phyloP scores from a whole-genome alignment of 2,797 vertebrate species.

The Sphenopsis melanotis region DNA sequence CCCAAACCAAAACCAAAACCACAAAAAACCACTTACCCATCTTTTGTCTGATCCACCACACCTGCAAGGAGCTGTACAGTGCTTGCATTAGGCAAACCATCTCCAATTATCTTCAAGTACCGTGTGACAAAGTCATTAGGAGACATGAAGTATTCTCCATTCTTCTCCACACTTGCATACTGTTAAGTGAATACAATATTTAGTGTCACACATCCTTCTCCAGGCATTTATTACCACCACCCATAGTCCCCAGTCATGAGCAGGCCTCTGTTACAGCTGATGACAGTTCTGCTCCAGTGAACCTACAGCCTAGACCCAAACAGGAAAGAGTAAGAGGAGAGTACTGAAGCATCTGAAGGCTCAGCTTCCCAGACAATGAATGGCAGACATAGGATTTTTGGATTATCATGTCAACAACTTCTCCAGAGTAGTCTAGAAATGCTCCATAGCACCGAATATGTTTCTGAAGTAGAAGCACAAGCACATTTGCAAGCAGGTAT shows the following conservation, averaged over 20 bases:
- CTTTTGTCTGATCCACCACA: conserved; percentile 87
- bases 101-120: conserved; percentile 82
- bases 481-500: background rate
- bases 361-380: background rate
- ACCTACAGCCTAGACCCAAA: background rate
- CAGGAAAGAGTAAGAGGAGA: background rate
- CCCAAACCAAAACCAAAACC: background rate
- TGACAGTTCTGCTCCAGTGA: background rate
- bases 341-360: background rate
- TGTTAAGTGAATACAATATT: conserved; percentile 62
- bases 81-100: conserved; percentile 76
- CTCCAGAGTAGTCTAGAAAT: background rate
- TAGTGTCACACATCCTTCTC: background rate
- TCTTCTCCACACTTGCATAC: conserved; percentile 86
- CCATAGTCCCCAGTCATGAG: background rate
- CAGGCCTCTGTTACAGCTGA: background rate
- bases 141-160: conserved; percentile 85
- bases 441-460: fast-evolving
- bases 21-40: conserved; percentile 75
- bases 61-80: conserved; percentile 81
- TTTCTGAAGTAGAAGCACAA: background rate
- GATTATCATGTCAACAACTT: background rate
- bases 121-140: conserved; percentile 82
- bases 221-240: background rate
- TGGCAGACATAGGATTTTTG: fast-evolving